Evolutionary conservation across 2,113 vertebrate species (phyloP).

Genomic region (Hemiprocne comata): DNA sequence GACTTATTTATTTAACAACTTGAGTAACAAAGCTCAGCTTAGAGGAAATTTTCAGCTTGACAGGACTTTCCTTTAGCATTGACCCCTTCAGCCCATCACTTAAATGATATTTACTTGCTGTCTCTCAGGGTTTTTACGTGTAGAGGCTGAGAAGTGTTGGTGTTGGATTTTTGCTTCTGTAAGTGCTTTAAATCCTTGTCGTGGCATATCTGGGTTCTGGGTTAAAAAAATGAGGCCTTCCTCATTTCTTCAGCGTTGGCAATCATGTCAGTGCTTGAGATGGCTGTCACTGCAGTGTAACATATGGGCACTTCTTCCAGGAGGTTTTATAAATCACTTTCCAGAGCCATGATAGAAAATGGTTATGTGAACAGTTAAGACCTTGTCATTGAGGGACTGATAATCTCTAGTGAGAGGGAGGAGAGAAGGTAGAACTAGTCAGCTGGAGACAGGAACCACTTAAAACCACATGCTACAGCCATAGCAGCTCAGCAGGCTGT

Average conservation of each 20-base stretch:
- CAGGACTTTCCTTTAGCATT: neutral
- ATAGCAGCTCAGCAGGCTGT: neutral
- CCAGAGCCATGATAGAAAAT: neutral
- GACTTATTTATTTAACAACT: neutral
- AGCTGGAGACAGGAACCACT: neutral
- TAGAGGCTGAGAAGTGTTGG: neutral
- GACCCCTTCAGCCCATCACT: neutral
- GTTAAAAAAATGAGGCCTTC: neutral
- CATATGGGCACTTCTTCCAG: neutral
- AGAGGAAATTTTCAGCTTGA: neutral
- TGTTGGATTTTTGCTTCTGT: neutral
- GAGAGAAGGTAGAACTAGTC: neutral
- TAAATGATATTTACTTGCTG: neutral
- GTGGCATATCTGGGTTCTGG: neutral
- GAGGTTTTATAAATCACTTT: neutral
- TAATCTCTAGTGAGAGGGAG: neutral
- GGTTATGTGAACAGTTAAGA: neutral
- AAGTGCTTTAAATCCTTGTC: neutral
- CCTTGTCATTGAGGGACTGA: neutral
- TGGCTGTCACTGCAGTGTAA: neutral
- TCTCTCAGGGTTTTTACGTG: neutral
- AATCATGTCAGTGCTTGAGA: neutral
- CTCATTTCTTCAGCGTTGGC: neutral
- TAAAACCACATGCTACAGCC: accelerated
- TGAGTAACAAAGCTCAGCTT: neutral